Percentiles rank a stretch among this genome's conserved stretches.
phyloP scores from a whole-genome alignment of 1,140 invertebrate genomes.

The Saccostrea glomerata region DNA sequence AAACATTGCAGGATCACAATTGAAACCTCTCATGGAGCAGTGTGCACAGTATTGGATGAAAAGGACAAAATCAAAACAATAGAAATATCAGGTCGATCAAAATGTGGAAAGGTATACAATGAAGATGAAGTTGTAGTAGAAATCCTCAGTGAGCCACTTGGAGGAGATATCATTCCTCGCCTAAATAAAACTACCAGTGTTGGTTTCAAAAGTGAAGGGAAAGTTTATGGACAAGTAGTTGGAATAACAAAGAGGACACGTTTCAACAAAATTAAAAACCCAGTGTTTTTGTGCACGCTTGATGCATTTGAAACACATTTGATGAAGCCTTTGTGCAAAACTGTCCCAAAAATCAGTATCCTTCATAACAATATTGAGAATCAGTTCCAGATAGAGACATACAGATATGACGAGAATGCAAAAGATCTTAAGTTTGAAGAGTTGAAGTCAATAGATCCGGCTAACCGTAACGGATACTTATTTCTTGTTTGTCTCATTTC shows the following conservation, averaged over 20 bases:
- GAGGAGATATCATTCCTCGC: slow-evolving; percentile 29
- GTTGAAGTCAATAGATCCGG: slow-evolving; percentile 4
- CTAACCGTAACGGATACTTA: slow-evolving; percentile 4
- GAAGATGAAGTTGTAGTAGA: slow-evolving; percentile 73
- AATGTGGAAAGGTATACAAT: slow-evolving; percentile 65
- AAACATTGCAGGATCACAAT: slow-evolving; percentile 59
- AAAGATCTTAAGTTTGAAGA: slow-evolving; percentile 40
- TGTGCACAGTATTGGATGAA: slow-evolving; percentile 50
- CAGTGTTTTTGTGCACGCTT: slow-evolving; percentile 65
- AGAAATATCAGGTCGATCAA: slow-evolving; percentile 65
- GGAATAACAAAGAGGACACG: slow-evolving; percentile 61
- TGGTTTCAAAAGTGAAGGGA: not conserved
- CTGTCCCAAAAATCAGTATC: slow-evolving; percentile 67
- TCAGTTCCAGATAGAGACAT: slow-evolving; percentile 58
- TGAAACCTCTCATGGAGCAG: slow-evolving; percentile 57
- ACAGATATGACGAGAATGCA: slow-evolving; percentile 29
- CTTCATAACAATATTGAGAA: slow-evolving; percentile 51
- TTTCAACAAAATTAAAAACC: slow-evolving; percentile 50
- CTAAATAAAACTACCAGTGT: slow-evolving; percentile 33
- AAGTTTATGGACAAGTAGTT: slow-evolving; percentile 63
- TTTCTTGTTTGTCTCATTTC: slow-evolving; percentile 50
- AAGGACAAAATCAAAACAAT: slow-evolving; percentile 55
- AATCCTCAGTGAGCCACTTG: slow-evolving; percentile 52
- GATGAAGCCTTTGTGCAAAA: slow-evolving; percentile 68
- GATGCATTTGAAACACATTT: slow-evolving; percentile 61